Base-by-base conservation (phyloP, 2,113 vertebrate species). In the Edolisoma coerulescens region DNA sequence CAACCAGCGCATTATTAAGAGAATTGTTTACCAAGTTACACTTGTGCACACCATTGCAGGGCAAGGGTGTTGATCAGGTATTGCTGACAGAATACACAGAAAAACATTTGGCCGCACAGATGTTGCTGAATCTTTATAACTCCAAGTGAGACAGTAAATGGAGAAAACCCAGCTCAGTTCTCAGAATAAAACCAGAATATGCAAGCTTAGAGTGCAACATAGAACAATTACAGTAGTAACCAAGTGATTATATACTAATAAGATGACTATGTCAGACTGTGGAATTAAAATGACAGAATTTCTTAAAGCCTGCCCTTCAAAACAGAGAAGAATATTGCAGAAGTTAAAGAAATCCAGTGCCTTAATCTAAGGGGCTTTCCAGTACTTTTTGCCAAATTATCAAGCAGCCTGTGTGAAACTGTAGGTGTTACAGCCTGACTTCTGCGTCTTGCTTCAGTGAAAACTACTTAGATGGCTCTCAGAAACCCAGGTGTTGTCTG, bases 351-450 rank as follows among this genome's bases (percentile, higher is more conserved):
- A 71, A 79, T 35, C 3, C 27, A 71, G 16, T 37, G 32, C 28
- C 27, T 60, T 63, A 47, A 39, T 20, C 27, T 32, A 74, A 37
- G 13, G 35, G 20, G 33, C 10, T 57, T 93, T 63, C 21, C 4
- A 7, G 10, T 23, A 44, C 14, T 45, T 35, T 63, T 28, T 67
- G 17, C 3, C 49, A 73, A 53, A 33, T 76, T 68, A 76, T 30
- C 35, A 60, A 91, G 42, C 19, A 71, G 27, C 11, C 33, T 54
- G 8, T 32, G 13, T 45, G 23, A 89, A 84, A 57, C 47, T 0
- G 0, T 3, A 24, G 23, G 35, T 24, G 2, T 64, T 63, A 27
- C 83, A 89, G 35, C 15, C 33, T 0, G 0, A 89, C 24, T 41
- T 68, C 30, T 60, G 41, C 24, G 64, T 47, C 65, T 32, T n/a